Base-by-base conservation (phyloP, 2,797 vertebrate genomes). In the Siniperca obscura region DNA sequence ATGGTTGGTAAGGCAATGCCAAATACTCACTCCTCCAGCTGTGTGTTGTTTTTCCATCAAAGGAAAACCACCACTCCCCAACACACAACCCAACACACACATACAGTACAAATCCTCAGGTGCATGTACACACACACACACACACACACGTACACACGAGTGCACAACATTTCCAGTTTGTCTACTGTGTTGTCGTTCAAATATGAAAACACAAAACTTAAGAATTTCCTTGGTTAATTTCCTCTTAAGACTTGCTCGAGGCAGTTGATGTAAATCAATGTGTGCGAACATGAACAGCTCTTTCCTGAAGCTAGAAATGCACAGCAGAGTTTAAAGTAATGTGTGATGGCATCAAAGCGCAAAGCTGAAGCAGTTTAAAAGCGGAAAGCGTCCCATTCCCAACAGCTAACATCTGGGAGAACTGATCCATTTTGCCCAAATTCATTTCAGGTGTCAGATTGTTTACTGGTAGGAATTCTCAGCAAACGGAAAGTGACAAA, bases 31-130 rank as follows among this genome's bases (percentile, higher is more conserved):
- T 90, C 78, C 82, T 87, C 78, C 71, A 82, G 76, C 90, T 86
- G 89, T 56, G 75, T 78, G 84, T 80, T 93, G 86, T 86, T 89
- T 92, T 90, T 88, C 91, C 91, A 84, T 86, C 65, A 86, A 81
- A 88, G 74, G 80, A 76, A 86, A 87, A 85, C 72, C 86, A 62
- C 46, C 62, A 57, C 60, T 59, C 57, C 30, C 22, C 70, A 21
- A 48, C 7, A 61, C 52, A 74, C 53, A 69, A 78, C 81, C 70
- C 70, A 60, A 80, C 64, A 82, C 74, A 76, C 70, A 59, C 52
- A 70, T 17, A 60, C 82, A 81, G 44, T 57, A 52, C 60, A 74
- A 53, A 53, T 53, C 66, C 70, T 81, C 83, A 88, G 79, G 86
- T 88, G 75, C 76, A 74, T 25, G 10, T 73, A 78, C 57, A 74